A percentile compares a stretch with the other conserved stretches of the same genome.
Conservation (phyloP, 2,797 vertebrate species). For the Sebastes variabilis region DNA sequence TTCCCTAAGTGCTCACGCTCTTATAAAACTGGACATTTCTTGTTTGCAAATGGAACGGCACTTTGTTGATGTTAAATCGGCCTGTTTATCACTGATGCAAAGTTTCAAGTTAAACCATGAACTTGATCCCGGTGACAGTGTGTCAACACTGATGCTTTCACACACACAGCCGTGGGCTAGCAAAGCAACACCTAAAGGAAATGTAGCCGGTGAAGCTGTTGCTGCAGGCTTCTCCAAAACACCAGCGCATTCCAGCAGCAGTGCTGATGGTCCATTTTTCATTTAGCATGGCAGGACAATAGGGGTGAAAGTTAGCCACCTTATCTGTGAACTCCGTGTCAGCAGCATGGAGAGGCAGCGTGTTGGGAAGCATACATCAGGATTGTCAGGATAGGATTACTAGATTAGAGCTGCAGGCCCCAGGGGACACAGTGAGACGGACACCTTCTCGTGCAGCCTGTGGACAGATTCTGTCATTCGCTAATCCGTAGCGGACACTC, state of each 20-base stretch:
- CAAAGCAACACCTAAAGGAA: conserved; percentile 39
- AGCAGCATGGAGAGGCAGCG: conserved; percentile 14
- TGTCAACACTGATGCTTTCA: neutral
- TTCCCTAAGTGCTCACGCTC: conserved; percentile 18
- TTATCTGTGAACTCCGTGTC: conserved; percentile 67
- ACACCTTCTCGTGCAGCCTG: conserved; percentile 51
- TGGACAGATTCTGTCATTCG: conserved; percentile 69
- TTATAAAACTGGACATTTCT: conserved; percentile 30
- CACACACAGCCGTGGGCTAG: neutral
- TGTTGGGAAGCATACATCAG: conserved; percentile 50
- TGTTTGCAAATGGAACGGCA: conserved; percentile 41
- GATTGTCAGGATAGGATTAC: conserved; percentile 70
- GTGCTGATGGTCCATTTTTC: conserved; percentile 62
- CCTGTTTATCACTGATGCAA: conserved; percentile 27
- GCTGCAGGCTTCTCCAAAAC: conserved; percentile 65
- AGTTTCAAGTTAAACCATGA: conserved; percentile 32
- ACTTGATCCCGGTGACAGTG: conserved; percentile 10
- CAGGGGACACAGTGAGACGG: conserved; percentile 32
- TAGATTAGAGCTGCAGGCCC: conserved; percentile 49
- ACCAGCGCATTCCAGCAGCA: conserved; percentile 63
- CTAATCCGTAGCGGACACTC: conserved; percentile 61
- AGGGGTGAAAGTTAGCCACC: conserved; percentile 71
- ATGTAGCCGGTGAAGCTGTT: conserved; percentile 5
- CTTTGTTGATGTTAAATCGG: conserved; percentile 33
- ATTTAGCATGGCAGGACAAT: conserved; percentile 71